Evolutionary conservation across 2,113 vertebrate genomes (phyloP).

Genomic region (Smithornis capensis): DNA sequence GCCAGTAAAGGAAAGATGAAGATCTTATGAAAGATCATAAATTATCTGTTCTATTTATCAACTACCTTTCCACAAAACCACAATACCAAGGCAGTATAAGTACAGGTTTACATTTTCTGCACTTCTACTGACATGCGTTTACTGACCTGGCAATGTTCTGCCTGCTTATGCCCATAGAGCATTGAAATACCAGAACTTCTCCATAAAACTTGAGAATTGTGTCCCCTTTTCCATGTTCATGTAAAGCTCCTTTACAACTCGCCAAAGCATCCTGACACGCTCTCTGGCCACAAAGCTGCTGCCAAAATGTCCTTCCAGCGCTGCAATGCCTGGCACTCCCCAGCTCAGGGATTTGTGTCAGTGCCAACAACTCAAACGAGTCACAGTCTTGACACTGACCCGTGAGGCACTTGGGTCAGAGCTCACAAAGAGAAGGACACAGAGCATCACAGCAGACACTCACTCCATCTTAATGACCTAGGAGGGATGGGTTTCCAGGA

Average conservation of each 20-base stretch:
- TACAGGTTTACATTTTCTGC: background rate
- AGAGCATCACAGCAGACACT: rapidly evolving
- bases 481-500: background rate
- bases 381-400: background rate
- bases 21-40: no score
- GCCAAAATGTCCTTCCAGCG: background rate
- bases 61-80: background rate
- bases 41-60: background rate
- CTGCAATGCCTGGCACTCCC: rapidly evolving
- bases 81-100: background rate
- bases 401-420: background rate
- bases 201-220: rapidly evolving
- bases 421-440: background rate
- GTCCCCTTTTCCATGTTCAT: rapidly evolving
- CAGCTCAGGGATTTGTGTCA: rapidly evolving
- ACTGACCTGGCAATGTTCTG: background rate
- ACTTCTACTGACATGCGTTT: background rate
- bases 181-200: background rate
- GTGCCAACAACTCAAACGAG: rapidly evolving
- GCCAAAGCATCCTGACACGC: background rate
- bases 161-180: background rate
- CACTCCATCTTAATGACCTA: background rate
- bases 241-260: background rate
- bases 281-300: background rate
- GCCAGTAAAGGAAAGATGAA: background rate